Conservation (phyloP, 2,797 vertebrate genomes). For the Diceros bicornis region DNA sequence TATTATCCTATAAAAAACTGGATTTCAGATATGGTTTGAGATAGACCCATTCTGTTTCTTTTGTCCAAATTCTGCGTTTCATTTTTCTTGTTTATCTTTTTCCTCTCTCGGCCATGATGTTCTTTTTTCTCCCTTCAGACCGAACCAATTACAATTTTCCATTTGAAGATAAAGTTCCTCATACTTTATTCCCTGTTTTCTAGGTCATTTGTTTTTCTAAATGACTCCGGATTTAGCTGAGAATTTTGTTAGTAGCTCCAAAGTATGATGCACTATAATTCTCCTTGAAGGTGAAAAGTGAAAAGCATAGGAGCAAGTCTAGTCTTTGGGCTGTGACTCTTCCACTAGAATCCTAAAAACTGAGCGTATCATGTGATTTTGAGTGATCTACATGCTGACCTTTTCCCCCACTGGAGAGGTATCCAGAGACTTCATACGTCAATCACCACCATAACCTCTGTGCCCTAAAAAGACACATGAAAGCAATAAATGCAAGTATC, state of each 20-base stretch:
- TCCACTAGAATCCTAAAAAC: conserved; percentile 61
- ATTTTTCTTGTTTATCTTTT: conserved; percentile 60
- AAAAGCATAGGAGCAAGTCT: conserved; percentile 66
- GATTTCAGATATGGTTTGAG: conserved; percentile 38
- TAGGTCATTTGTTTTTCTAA: conserved; percentile 77
- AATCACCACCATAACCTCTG: conserved; percentile 46
- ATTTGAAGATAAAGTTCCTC: conserved; percentile 66
- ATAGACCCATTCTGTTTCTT: conserved; percentile 37
- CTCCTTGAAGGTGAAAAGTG: conserved; percentile 79
- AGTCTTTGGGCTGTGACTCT: conserved; percentile 44
- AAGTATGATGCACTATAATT: neutral
- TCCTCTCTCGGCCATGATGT: neutral
- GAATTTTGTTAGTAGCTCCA: conserved; percentile 52
- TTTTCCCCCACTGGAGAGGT: conserved; percentile 68
- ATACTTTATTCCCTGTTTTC: conserved; percentile 18
- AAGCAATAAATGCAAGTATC: conserved; percentile 56
- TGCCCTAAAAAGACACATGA: conserved; percentile 56
- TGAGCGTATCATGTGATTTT: conserved; percentile 59
- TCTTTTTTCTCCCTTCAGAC: conserved; percentile 44
- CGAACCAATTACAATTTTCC: conserved; percentile 50
- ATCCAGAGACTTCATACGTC: neutral
- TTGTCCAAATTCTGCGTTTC: conserved; percentile 54
- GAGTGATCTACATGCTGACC: neutral
- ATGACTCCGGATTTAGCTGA: conserved; percentile 51
- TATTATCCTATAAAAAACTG: neutral